Base-by-base conservation (phyloP, 2,888 invertebrate genomes). In the Chaetogeoica ovagalla region DNA sequence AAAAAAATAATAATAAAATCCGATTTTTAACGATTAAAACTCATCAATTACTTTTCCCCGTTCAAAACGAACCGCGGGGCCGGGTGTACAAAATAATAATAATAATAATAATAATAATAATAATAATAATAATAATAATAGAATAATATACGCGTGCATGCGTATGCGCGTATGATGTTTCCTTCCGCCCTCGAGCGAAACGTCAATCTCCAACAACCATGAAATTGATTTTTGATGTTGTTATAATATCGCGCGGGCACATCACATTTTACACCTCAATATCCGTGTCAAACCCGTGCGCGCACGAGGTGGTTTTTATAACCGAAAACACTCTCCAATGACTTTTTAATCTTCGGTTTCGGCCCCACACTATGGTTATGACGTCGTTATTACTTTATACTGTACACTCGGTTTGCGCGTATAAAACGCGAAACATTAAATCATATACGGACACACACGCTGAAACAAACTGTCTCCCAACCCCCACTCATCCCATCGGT, bases 191-290 rank as follows among this genome's bases (percentile, higher is more conserved):
- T 21, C 39, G 55, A n/a, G 70, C 57, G 0, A 79, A 63, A 70
- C 70, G 70, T 79, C 79, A 79, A 71, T 79, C 79, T 79, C 55
- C 63, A 65, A 65, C 71, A 23, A 55, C 70, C 79, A 30, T 71
- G 70, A 70, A 70, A 79, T 79, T 79, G 79, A 79, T 79, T 79
- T 79, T 79, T 71, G 69, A 77, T 70, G 77, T 70, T 77, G 68
- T 76, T 66, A 75, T 74, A 70, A 21, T 57, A 75, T 60, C 59
- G 68, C 59, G 68, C 48, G 9, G 17, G 68, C 60, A 48, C 55
- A 19, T 19, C 23, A 62, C 30, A 30, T 68, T 76, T 76, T 76
- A 76, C 76, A 76, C 76, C 68, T 76, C 68, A 76, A 76, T 60
- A 60, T 52, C 17, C 59, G 7, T 60, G 68, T 60, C 60, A 69